Evolutionary conservation across 2,113 vertebrate genomes (phyloP).

Genomic region (Lagopus muta): DNA sequence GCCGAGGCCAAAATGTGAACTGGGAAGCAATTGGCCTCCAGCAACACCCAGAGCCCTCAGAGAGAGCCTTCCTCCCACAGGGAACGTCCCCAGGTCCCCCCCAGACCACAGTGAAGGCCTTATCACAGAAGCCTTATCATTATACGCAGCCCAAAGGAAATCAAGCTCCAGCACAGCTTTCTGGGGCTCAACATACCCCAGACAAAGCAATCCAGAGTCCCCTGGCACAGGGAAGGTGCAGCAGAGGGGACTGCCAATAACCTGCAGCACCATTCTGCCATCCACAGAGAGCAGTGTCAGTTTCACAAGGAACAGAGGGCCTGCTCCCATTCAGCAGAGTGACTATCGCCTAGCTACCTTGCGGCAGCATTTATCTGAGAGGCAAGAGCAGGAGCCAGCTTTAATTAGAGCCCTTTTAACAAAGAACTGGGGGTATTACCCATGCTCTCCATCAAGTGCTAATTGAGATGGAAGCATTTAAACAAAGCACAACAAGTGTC

Average conservation of each 20-base stretch:
- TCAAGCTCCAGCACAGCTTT: neutral
- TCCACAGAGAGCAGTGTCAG: slow-evolving; percentile 11
- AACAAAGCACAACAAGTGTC: slow-evolving; percentile 74
- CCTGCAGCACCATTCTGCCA: neutral
- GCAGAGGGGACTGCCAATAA: neutral
- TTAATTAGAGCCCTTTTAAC: slow-evolving; percentile 66
- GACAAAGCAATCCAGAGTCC: neutral
- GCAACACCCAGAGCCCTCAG: neutral
- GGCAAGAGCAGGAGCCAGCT: slow-evolving; percentile 40
- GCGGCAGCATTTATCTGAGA: slow-evolving; percentile 43
- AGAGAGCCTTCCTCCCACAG: neutral
- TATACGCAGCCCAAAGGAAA: neutral
- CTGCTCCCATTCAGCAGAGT: slow-evolving; percentile 36
- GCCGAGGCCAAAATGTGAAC: neutral
- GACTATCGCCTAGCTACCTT: slow-evolving; percentile 56
- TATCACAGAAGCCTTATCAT: neutral
- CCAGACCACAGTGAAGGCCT: neutral
- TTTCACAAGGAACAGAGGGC: slow-evolving; percentile 52
- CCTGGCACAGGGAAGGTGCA: neutral
- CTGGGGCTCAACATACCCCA: neutral
- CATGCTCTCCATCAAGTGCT: slow-evolving; percentile 38
- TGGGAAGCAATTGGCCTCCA: neutral
- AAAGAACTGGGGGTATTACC: slow-evolving; percentile 45
- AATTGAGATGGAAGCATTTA: slow-evolving; percentile 65
- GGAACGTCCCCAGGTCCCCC: rapidly evolving